Evolutionary conservation across 2,113 vertebrate species (phyloP).

Genomic region (Tinamus guttatus): DNA sequence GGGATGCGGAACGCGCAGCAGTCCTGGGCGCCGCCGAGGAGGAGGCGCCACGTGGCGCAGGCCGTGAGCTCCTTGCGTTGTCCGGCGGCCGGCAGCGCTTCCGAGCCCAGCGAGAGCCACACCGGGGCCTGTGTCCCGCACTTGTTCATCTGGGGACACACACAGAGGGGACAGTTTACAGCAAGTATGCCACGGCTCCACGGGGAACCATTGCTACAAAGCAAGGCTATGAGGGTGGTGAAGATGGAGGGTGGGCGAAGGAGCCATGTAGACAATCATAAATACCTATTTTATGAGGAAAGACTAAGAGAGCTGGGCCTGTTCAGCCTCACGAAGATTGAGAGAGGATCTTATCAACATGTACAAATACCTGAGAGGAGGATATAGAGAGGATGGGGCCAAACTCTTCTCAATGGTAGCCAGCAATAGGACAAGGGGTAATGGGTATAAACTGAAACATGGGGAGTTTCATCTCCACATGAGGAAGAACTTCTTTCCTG

Average conservation of each 20-base stretch:
- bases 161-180: background rate
- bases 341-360: no score
- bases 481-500: no score
- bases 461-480: no score
- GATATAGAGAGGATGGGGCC: no score
- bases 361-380: no score
- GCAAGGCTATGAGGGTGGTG: background rate
- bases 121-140: conserved; percentile 87
- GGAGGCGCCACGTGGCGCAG: conserved; percentile 81
- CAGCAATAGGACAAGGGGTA: background rate
- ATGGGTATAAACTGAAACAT: background rate
- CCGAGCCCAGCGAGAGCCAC: conserved; percentile 81
- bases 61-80: conserved; percentile 67
- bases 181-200: rapidly evolving
- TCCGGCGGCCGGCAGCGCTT: conserved; percentile 62
- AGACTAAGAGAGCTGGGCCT: no score
- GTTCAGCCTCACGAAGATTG: no score
- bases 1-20: conserved; percentile 82
- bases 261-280: background rate
- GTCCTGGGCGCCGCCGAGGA: conserved; percentile 72
- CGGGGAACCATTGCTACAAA: background rate
- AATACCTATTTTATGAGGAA: background rate
- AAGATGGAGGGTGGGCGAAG: background rate
- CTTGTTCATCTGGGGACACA: conserved; percentile 81
- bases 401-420: no score